Evolutionary conservation across 37 sponge, comb jelly and placozoan genomes (phyloP).

Genomic region (Halichondria panicea): DNA sequence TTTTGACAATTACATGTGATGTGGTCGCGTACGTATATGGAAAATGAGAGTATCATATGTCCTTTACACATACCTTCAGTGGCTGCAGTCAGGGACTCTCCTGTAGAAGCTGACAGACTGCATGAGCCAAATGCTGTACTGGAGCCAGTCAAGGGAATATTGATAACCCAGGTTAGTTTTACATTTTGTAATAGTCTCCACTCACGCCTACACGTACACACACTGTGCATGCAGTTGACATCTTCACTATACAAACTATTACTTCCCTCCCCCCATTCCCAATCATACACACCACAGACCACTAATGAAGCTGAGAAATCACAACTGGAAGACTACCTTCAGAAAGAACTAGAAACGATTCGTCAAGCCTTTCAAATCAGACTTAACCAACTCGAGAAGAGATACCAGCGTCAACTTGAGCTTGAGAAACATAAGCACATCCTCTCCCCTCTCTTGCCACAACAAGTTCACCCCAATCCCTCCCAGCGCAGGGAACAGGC

Average conservation of each 20-base stretch:
- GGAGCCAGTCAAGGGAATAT: conserved; percentile 38
- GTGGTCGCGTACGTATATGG: no score
- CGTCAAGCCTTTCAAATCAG: conserved; percentile 78
- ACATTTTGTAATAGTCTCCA: not conserved
- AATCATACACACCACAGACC: conserved; percentile 5
- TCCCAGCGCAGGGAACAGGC: conserved; percentile 1
- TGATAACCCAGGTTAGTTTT: conserved; percentile 38
- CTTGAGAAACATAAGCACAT: conserved; percentile 15
- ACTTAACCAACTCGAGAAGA: conserved; percentile 67
- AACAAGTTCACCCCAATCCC: not conserved
- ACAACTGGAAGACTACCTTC: conserved; percentile 38
- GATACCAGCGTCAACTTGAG: conserved; percentile 47
- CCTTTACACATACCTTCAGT: not conserved
- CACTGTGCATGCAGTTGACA: not conserved
- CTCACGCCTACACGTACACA: not conserved
- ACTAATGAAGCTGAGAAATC: conserved; percentile 15
- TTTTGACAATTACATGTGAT: no score
- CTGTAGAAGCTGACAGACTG: conserved; percentile 6
- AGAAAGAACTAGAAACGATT: conserved; percentile 79
- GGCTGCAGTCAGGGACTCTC: conserved; percentile 40
- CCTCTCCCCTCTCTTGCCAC: not conserved
- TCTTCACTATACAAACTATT: not conserved
- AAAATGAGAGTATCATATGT: not conserved
- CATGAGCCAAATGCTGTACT: conserved; percentile 36
- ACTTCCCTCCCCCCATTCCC: conserved; percentile 3